phyloP scores from a whole-genome alignment of 2,797 vertebrate species.

The Cuculus canorus region DNA sequence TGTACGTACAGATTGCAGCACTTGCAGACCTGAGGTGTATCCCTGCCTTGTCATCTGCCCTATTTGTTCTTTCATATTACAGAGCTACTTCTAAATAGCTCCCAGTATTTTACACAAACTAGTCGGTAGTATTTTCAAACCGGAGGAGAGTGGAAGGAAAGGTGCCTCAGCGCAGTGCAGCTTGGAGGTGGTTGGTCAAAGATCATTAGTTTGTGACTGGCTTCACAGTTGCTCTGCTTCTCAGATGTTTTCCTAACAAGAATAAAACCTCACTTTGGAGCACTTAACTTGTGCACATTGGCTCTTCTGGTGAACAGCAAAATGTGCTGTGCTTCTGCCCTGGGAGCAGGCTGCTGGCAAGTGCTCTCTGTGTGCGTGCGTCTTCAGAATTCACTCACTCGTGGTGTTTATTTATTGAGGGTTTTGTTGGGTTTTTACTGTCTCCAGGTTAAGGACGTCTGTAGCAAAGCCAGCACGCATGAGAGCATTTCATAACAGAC shows the following conservation, averaged over 20 bases:
- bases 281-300: background rate
- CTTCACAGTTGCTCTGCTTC: background rate
- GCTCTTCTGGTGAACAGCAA: conserved; percentile 24
- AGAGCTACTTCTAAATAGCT: background rate
- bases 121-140: background rate
- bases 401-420: background rate
- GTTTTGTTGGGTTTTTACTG: background rate
- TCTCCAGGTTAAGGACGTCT: background rate
- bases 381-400: background rate
- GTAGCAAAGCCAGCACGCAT: background rate
- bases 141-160: background rate
- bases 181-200: background rate
- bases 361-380: no score
- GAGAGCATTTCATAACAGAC: background rate
- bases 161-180: background rate
- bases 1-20: no score
- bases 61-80: background rate
- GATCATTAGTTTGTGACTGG: background rate
- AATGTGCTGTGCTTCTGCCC: background rate
- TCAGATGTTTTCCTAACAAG: background rate
- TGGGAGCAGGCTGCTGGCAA: background rate
- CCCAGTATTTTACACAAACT: background rate
- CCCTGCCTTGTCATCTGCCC: background rate
- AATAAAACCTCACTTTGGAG: background rate
- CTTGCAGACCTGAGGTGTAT: background rate